Evolutionary conservation across 2,113 vertebrate species (phyloP).

Genomic region (Crotalus viridis): DNA sequence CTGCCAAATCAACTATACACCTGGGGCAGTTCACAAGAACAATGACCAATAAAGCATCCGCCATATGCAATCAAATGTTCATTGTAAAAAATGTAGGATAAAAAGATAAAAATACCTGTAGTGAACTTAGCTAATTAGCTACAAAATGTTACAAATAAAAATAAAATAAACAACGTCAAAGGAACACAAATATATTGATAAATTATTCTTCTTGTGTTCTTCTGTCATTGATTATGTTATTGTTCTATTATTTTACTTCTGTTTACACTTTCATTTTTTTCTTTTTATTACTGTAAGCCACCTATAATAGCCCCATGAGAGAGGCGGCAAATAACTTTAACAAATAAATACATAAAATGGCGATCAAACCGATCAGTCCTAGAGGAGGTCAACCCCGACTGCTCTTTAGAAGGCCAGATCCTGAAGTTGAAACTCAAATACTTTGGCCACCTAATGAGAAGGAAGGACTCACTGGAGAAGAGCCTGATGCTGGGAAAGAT

Average conservation of each 20-base stretch:
- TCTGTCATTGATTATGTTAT: neutral
- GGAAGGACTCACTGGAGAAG: too few relatives aligned
- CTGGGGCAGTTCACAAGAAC: neutral
- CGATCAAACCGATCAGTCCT: too few relatives aligned
- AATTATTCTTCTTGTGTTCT: neutral
- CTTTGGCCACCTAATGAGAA: too few relatives aligned
- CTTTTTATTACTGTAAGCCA: neutral
- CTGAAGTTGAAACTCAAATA: too few relatives aligned
- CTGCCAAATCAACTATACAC: neutral
- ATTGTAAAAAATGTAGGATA: neutral
- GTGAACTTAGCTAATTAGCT: neutral
- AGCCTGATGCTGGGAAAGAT: too few relatives aligned
- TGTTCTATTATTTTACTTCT: neutral
- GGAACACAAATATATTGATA: neutral
- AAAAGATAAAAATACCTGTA: neutral
- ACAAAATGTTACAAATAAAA: neutral
- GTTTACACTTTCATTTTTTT: neutral
- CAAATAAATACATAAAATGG: neutral
- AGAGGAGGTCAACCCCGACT: too few relatives aligned
- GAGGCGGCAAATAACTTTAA: neutral
- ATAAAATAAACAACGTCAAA: neutral
- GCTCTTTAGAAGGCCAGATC: too few relatives aligned
- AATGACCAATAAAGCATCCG: neutral
- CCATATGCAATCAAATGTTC: neutral
- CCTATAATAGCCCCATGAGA: neutral